A percentile compares a stretch with the other conserved stretches of the same genome.
phyloP scores from a whole-genome alignment of 2,113 vertebrate genomes.

The Archocentrus centrarchus region DNA sequence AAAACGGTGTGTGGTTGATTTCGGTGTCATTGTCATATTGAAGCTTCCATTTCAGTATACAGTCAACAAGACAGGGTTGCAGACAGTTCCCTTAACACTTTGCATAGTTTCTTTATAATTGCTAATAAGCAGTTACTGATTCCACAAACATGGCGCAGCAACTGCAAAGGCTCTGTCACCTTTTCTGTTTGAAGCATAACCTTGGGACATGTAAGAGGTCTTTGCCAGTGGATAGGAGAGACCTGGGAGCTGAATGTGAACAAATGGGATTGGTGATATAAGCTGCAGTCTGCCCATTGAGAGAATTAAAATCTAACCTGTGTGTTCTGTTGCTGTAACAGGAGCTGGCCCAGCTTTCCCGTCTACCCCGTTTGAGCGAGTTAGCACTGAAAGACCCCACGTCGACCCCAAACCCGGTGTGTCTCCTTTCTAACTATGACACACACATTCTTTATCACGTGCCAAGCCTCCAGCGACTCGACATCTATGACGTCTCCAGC shows the following conservation, averaged over 20 bases:
- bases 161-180: not conserved
- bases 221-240: not conserved
- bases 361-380: conserved; percentile 80
- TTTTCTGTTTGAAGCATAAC: not conserved
- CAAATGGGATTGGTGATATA: not conserved
- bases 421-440: conserved; percentile 88
- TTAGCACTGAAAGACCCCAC: conserved; percentile 86
- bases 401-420: conserved; percentile 86
- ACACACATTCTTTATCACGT: conserved; percentile 90
- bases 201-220: not conserved
- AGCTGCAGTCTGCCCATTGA: not conserved
- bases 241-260: not conserved
- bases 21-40: not conserved
- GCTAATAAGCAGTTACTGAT: not conserved
- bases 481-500: conserved; percentile 84
- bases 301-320: not conserved
- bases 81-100: not conserved
- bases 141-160: not conserved
- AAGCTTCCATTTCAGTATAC: conserved; percentile 1
- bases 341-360: conserved; percentile 86
- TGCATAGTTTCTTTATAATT: not conserved
- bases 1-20: not conserved
- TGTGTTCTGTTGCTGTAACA: conserved; percentile 63
- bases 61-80: not conserved
- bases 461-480: conserved; percentile 85